Evolutionary conservation across 2,113 vertebrate genomes (phyloP).

Genomic region (Mastomys coucha): DNA sequence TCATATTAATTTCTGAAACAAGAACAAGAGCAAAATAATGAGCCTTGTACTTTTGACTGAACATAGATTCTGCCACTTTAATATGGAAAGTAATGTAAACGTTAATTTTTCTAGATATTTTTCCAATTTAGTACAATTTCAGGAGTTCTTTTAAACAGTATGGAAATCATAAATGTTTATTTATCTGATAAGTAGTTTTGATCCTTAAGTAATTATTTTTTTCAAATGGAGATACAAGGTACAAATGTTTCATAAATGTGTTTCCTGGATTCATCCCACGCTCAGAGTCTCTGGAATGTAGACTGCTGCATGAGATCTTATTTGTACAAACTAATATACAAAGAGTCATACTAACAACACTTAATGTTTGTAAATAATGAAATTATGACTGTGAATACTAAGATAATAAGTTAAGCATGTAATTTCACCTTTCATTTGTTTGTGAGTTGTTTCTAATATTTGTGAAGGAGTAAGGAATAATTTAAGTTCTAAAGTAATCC

Average conservation of each 20-base stretch:
- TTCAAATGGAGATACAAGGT: not conserved
- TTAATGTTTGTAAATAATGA: not conserved
- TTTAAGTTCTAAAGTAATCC: not conserved
- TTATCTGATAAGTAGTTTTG: not conserved
- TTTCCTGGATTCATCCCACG: not conserved
- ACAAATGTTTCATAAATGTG: not conserved
- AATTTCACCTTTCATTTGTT: accelerated
- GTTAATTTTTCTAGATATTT: not conserved
- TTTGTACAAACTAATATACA: not conserved
- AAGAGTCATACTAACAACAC: not conserved
- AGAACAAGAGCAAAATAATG: not conserved
- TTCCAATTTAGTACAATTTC: not conserved
- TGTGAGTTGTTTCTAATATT: not conserved
- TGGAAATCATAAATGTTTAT: not conserved
- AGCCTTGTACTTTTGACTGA: not conserved
- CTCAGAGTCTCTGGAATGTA: not conserved
- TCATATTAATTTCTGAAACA: not conserved
- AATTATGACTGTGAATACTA: not conserved
- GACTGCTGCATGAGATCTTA: not conserved
- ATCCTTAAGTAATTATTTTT: not conserved
- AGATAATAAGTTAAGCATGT: not conserved
- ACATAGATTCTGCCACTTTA: not conserved
- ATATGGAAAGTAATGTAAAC: not conserved
- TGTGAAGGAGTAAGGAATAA: not conserved
- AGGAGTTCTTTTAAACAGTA: not conserved